Conservation (phyloP, 2,113 vertebrate species). For the Sapajus apella region DNA sequence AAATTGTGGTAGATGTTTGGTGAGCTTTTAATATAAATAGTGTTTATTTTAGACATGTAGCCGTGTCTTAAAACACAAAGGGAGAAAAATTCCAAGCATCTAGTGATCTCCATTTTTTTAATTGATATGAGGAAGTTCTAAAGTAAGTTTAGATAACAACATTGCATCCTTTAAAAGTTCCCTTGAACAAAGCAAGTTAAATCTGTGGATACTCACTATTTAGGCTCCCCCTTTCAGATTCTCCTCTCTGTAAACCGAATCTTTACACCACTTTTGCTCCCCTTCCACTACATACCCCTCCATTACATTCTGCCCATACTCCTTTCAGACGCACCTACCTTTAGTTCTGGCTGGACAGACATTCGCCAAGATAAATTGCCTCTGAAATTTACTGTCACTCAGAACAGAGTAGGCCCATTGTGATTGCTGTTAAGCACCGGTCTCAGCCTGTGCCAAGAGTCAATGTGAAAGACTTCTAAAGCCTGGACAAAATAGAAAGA, state of each 20-base stretch:
- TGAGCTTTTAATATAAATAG: background rate
- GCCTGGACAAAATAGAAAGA: background rate
- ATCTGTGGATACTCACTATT: background rate
- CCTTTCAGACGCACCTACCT: background rate
- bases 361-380: background rate
- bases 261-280: background rate
- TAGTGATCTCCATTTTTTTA: background rate
- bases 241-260: background rate
- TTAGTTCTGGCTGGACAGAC: background rate
- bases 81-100: background rate
- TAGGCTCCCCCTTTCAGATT: background rate
- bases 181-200: background rate
- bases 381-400: background rate
- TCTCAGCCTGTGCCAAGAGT: background rate
- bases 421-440: background rate
- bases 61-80: background rate
- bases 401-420: background rate
- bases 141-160: background rate
- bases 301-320: background rate
- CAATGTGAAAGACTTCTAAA: background rate
- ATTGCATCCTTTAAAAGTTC: background rate
- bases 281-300: rapidly evolving
- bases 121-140: background rate
- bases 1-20: background rate
- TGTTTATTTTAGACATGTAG: background rate